These are phyloP conservation scores for Morpho helenor DNA, from an alignment of 2,888 invertebrate genomes.

Conservation along the genomic window DNA sequence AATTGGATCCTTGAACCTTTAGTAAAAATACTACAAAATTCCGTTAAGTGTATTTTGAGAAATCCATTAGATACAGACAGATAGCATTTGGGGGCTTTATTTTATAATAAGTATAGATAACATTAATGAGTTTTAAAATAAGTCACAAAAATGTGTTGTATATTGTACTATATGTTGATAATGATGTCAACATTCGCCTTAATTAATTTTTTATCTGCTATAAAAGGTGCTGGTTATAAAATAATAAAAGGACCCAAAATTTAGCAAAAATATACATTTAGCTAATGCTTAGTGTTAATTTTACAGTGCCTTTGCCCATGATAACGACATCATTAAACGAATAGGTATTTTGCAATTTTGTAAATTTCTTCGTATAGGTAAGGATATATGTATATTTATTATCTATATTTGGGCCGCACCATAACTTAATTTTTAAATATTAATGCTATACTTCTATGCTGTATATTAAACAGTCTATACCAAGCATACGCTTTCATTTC, in stretches of 20 bases:
- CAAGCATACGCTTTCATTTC: too few species aligned
- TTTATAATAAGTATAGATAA: too few species aligned
- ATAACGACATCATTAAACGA: slow-evolving; percentile 16
- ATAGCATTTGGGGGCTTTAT: too few species aligned
- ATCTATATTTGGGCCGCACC: background rate
- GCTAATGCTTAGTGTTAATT: slow-evolving; percentile 25
- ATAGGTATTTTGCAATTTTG: slow-evolving; percentile 21
- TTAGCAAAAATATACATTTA: slow-evolving; percentile 23
- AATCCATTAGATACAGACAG: too few species aligned
- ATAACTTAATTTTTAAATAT: background rate
- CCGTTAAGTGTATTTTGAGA: too few species aligned
- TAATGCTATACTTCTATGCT: too few species aligned
- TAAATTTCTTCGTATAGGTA: slow-evolving; percentile 17
- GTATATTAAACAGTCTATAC: too few species aligned
- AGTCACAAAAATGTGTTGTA: too few species aligned
- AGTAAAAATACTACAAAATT: too few species aligned
- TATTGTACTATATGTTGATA: background rate
- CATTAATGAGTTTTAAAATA: too few species aligned
- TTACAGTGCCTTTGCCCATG: slow-evolving; percentile 28
- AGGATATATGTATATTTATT: background rate
- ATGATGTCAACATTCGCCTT: background rate
- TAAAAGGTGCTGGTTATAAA: slow-evolving; percentile 14
- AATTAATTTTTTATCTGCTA: slow-evolving; percentile 11
- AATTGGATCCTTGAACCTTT: too few species aligned
- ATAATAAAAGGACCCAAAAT: slow-evolving; percentile 14